Percentiles rank a stretch among this genome's conserved stretches.
Evolutionary conservation across 2,113 vertebrate species (phyloP).

Genomic region (Xiphophorus hellerii): DNA sequence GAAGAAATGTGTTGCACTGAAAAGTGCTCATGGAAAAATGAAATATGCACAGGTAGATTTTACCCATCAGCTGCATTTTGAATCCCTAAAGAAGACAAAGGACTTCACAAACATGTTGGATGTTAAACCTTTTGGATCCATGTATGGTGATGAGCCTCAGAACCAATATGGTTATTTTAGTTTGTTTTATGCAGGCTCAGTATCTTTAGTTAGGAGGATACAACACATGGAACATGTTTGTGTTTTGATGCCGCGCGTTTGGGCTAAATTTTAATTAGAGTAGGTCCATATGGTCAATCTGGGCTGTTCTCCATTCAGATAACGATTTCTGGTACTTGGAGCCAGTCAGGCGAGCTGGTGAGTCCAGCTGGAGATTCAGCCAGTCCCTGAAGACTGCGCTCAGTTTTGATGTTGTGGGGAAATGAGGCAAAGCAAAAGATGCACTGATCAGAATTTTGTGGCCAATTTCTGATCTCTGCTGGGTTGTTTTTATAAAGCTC

Average conservation of each 20-base stretch:
- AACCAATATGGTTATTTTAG: not conserved
- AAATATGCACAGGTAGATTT: slow-evolving; percentile 24
- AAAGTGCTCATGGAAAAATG: not conserved
- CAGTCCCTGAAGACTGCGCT: slow-evolving; percentile 32
- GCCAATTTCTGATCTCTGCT: not conserved
- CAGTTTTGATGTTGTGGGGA: slow-evolving; percentile 21
- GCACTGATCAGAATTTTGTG: not conserved
- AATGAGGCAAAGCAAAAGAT: not conserved
- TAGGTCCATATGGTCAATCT: slow-evolving; percentile 62
- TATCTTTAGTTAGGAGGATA: slow-evolving; percentile 24
- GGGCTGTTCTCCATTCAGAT: slow-evolving; percentile 46
- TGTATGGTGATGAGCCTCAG: not conserved
- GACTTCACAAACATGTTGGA: not conserved
- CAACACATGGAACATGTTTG: slow-evolving; percentile 12
- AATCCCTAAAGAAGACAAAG: not conserved
- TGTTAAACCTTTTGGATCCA: not conserved
- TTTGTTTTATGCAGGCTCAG: slow-evolving; percentile 14
- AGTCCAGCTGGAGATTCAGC: slow-evolving; percentile 39
- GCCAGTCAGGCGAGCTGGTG: slow-evolving; percentile 40
- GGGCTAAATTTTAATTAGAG: slow-evolving; percentile 45
- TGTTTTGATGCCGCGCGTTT: slow-evolving; percentile 28
- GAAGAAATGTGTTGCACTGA: not conserved
- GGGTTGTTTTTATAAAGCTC: too few relatives aligned
- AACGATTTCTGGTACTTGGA: slow-evolving; percentile 42
- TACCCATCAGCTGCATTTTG: not conserved